Base-by-base conservation (phyloP, 2,797 vertebrate species). In the Lithobates sylvaticus region DNA sequence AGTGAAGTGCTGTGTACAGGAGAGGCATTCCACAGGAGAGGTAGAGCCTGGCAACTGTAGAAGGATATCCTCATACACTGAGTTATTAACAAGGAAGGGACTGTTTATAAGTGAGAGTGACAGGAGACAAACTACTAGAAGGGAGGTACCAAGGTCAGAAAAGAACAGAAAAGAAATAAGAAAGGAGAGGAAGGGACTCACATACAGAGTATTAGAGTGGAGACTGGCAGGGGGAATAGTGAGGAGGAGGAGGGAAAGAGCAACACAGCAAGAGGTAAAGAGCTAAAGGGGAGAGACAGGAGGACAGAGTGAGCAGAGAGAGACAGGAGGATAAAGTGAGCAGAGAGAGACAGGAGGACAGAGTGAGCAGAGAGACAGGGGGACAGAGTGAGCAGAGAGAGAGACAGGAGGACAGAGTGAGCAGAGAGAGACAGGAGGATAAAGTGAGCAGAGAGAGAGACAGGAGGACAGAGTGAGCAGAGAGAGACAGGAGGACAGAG, bases 211-310 rank as follows among this genome's bases (percentile, higher is more conserved):
- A 75, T 89, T 86, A 80, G 88, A 69, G 78, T 69, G 67, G 23
- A 67, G 88, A 72, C 89, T 61, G 81, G 77, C 50, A 84, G 5
- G 83, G 65, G 13, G 32, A 23, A 81, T 58, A 81, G 23, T 29
- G 9, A 72, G 86, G 85, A 90, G 86, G 85, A 90, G 75, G 85
- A 88, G 64, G 18, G 36, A 77, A 70, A 79, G 42, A 81, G 69
- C 50, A 68, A 23, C 42, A 70, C 76, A 85, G 86, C 83, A 81
- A 76, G 73, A 76, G 77, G 78, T 75, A 83, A 75, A 86, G 58
- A 81, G 86, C 81, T 54, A 34, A 78, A 44, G 70, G 8, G 54
- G 8, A 9, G 54, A 23, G 21, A 61, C 54, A n/a, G 54, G 4
- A 7, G 7, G 54, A 23, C 54, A 61, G 21, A 1, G 54, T 61